phyloP scores from a whole-genome alignment of 1,140 invertebrate species.

The Cydia strobilella region DNA sequence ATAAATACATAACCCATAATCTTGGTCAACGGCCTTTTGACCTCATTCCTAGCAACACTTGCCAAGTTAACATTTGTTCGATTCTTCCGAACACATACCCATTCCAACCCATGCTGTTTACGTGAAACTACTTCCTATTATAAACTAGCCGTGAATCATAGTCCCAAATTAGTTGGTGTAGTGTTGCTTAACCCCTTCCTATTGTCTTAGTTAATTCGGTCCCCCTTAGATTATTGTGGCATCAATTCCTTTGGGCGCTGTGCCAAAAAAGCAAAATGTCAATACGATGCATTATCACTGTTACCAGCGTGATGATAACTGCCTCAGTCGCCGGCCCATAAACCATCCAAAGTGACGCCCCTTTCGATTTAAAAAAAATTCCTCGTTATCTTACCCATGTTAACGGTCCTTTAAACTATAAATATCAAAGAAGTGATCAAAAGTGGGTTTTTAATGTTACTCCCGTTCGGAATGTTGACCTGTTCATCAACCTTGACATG shows the following conservation, averaged over 20 bases:
- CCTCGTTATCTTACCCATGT: not conserved
- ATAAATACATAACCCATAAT: slow-evolving; percentile 20
- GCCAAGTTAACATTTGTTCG: slow-evolving; percentile 17
- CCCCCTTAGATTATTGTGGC: slow-evolving; percentile 60
- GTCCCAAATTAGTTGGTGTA: slow-evolving; percentile 42
- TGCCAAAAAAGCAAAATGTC: slow-evolving; percentile 74
- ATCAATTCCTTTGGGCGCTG: slow-evolving; percentile 59
- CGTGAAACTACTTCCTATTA: not conserved
- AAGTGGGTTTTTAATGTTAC: slow-evolving; percentile 10
- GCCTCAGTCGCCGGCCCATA: slow-evolving; percentile 10
- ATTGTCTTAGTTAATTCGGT: slow-evolving; percentile 60
- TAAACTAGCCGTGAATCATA: slow-evolving; percentile 2
- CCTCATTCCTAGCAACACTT: slow-evolving; percentile 14
- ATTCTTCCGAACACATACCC: slow-evolving; percentile 3
- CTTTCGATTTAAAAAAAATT: not conserved
- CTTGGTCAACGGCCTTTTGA: slow-evolving; percentile 24
- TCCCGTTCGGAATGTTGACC: slow-evolving; percentile 36
- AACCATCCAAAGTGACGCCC: not conserved
- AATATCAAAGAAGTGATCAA: not conserved
- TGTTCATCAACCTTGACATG: slow-evolving; percentile 46
- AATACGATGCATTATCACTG: slow-evolving; percentile 76
- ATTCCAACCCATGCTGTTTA: slow-evolving; percentile 1
- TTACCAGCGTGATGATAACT: slow-evolving; percentile 46
- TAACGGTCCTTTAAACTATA: not conserved
- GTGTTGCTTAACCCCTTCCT: slow-evolving; percentile 49